These are phyloP conservation scores for Decapterus maruadsi DNA, from an alignment of 2,797 vertebrate species.

Conservation along the genomic window DNA sequence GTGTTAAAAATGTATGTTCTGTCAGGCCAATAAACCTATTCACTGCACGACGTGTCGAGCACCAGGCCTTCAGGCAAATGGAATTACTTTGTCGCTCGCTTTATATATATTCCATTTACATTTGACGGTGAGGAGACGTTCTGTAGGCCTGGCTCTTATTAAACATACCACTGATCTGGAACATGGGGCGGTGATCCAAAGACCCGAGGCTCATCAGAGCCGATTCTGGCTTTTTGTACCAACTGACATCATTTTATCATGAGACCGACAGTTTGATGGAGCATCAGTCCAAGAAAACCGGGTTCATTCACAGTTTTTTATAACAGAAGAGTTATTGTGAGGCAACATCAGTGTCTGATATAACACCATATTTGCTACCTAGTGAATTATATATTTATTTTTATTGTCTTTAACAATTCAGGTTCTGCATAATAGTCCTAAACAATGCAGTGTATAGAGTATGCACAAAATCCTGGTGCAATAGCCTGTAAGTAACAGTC, in stretches of 20 bases:
- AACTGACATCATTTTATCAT: conserved; percentile 29
- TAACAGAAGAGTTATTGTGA: neutral
- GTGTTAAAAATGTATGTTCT: conserved; percentile 37
- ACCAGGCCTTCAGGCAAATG: conserved; percentile 50
- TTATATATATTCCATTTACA: conserved; percentile 45
- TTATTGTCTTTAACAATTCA: neutral
- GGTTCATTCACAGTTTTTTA: neutral
- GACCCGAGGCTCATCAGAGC: conserved; percentile 40
- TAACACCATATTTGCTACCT: neutral
- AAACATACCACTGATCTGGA: conserved; percentile 47
- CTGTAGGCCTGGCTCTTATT: conserved; percentile 19
- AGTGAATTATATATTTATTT: neutral
- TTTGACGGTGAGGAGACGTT: conserved; percentile 25
- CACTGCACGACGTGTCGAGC: conserved; percentile 40
- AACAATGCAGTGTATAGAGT: neutral
- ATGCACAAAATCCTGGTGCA: neutral
- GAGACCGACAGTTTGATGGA: conserved; percentile 4
- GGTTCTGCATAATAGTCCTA: neutral
- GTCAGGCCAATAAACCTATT: conserved; percentile 19
- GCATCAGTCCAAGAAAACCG: neutral
- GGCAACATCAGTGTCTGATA: neutral
- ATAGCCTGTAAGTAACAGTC: neutral
- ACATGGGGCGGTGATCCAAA: conserved; percentile 26
- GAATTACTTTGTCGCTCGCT: conserved; percentile 40
- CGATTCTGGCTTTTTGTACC: conserved; percentile 25